phyloP scores from a whole-genome alignment of 2,888 invertebrate species.

The Alloscopus bannaensis region DNA sequence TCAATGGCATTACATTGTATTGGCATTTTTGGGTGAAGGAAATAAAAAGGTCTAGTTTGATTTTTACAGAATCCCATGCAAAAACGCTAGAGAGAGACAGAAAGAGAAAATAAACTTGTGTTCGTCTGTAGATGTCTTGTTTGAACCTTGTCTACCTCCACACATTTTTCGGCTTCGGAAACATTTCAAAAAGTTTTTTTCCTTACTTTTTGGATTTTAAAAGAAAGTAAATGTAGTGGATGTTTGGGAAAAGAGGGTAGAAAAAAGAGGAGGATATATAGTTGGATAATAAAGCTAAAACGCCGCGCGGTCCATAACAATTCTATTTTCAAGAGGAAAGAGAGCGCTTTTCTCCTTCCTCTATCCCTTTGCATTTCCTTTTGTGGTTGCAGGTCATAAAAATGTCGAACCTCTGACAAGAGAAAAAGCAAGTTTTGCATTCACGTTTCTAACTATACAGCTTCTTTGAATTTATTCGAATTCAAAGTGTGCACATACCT shows the following conservation, averaged over 20 bases:
- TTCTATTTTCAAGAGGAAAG: slow-evolving; percentile 30
- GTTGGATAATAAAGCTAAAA: slow-evolving; percentile 41
- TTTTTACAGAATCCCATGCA: slow-evolving; percentile 38
- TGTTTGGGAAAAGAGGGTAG: background rate
- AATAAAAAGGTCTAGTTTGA: slow-evolving; percentile 48
- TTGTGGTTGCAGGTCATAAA: slow-evolving; percentile 45
- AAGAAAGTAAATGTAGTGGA: slow-evolving; percentile 27
- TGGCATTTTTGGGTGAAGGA: slow-evolving; percentile 10
- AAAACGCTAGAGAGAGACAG: slow-evolving; percentile 13
- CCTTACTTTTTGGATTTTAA: slow-evolving; percentile 36
- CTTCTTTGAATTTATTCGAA: no score
- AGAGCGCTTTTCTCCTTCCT: background rate
- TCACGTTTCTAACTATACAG: no score
- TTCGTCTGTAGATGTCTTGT: no score
- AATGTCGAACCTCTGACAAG: no score
- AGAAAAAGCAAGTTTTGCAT: slow-evolving; percentile 13
- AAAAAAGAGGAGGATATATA: slow-evolving; percentile 10
- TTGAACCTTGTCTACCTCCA: no score
- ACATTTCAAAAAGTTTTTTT: background rate
- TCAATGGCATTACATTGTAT: slow-evolving; percentile 38
- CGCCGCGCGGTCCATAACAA: slow-evolving; percentile 44
- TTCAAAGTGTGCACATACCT: no score
- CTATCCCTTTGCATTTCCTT: slow-evolving; percentile 16
- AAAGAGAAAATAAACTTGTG: slow-evolving; percentile 10
- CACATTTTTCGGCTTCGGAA: no score